Evolutionary conservation across 1,140 invertebrate species (phyloP).

Genomic region (Cydia strobilella): DNA sequence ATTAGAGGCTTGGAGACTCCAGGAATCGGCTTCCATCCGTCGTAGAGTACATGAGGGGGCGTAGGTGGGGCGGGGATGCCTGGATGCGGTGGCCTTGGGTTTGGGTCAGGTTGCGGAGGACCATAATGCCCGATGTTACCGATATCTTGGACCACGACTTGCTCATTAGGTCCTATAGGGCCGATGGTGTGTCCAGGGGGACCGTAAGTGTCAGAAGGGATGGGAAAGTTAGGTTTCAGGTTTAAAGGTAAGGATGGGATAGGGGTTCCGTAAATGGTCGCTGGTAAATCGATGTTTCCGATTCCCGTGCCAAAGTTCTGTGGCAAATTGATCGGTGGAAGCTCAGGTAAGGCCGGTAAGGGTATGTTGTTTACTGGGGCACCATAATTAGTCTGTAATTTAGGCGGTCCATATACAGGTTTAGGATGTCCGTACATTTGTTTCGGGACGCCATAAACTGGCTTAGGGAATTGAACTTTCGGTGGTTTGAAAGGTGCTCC

Average conservation of each 20-base stretch:
- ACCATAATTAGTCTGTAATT: slow-evolving; percentile 67
- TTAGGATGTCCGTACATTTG: slow-evolving; percentile 73
- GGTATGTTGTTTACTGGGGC: slow-evolving; percentile 64
- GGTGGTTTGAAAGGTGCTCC: slow-evolving; percentile 61
- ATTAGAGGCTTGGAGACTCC: slow-evolving; percentile 75
- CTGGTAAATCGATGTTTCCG: slow-evolving; percentile 56
- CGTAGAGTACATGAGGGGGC: slow-evolving; percentile 88
- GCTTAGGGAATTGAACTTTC: slow-evolving; percentile 68
- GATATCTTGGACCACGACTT: slow-evolving; percentile 64
- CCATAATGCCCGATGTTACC: slow-evolving; percentile 75
- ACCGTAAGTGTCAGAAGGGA: slow-evolving; percentile 74
- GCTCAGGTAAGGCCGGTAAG: slow-evolving; percentile 59
- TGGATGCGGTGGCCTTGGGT: slow-evolving; percentile 80
- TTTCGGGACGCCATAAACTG: slow-evolving; percentile 47
- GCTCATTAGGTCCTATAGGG: slow-evolving; percentile 64
- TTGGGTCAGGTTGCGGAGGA: slow-evolving; percentile 79
- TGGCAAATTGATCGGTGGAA: slow-evolving; percentile 65
- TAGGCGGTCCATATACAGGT: slow-evolving; percentile 73
- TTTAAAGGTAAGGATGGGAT: slow-evolving; percentile 73
- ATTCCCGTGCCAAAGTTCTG: slow-evolving; percentile 40
- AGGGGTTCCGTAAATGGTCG: slow-evolving; percentile 74
- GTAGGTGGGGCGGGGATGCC: slow-evolving; percentile 87
- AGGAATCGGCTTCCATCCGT: slow-evolving; percentile 91
- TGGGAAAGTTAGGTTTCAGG: slow-evolving; percentile 74
- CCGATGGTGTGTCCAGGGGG: slow-evolving; percentile 68